Conservation (phyloP, 2,113 vertebrate species). For the Mustelus asterias region DNA sequence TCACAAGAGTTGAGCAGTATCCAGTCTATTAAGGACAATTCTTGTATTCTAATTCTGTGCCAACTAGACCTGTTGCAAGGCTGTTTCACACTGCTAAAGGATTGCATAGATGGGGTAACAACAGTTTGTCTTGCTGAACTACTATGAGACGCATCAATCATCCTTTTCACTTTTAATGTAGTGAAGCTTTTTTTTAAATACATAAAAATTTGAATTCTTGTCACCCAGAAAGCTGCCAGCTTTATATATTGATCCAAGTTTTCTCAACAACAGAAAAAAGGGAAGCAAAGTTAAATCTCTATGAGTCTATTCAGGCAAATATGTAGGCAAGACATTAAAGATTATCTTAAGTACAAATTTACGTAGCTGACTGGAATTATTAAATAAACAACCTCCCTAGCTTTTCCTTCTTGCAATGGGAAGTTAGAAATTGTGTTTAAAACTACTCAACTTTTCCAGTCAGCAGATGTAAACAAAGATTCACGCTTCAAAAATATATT, state of each 20-base stretch:
- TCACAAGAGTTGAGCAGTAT: neutral
- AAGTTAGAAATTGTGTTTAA: neutral
- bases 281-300: neutral
- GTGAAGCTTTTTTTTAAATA: neutral
- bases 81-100: neutral
- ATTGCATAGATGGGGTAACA: neutral
- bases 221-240: neutral
- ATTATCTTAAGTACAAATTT: neutral
- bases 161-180: neutral
- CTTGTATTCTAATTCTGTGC: neutral
- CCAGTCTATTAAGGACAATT: neutral
- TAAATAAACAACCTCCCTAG: neutral
- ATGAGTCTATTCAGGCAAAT: neutral
- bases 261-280: neutral
- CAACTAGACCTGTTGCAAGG: neutral
- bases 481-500: neutral
- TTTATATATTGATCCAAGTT: neutral
- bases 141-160: neutral
- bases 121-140: neutral
- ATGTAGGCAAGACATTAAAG: neutral
- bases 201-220: neutral
- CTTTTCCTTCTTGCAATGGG: neutral
- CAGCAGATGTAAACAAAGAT: neutral
- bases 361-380: neutral
- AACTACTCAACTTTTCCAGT: neutral